Evolutionary conservation across 2,797 vertebrate genomes (phyloP).

Genomic region (Aeoliscus strigatus): DNA sequence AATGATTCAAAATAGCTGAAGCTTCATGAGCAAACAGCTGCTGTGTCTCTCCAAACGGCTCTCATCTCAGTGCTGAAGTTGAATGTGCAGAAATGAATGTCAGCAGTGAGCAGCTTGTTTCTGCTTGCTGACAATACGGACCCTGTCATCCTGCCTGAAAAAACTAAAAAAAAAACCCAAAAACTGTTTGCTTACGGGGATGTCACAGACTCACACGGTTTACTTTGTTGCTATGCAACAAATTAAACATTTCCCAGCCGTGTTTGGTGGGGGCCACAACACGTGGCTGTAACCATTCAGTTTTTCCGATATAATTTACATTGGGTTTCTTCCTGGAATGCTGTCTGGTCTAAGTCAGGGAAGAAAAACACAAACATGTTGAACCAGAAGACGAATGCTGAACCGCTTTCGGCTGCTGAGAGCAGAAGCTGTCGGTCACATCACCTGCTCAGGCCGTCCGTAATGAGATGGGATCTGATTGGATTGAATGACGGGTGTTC

Average conservation of each 20-base stretch:
- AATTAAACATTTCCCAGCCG: slow-evolving; percentile 48
- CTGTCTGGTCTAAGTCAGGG: slow-evolving; percentile 32
- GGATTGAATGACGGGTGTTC: slow-evolving; percentile 24
- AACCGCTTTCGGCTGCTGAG: slow-evolving; percentile 15
- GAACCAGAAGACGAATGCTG: slow-evolving; percentile 24
- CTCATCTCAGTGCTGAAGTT: slow-evolving; percentile 14
- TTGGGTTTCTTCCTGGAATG: slow-evolving; percentile 25
- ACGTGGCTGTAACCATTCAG: slow-evolving; percentile 32
- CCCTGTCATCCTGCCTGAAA: slow-evolving; percentile 7
- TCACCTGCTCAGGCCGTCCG: slow-evolving; percentile 7
- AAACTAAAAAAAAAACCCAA: no score
- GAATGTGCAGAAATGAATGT: slow-evolving; percentile 14
- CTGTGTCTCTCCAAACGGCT: slow-evolving; percentile 16
- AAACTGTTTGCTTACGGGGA: slow-evolving; percentile 13
- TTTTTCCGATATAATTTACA: slow-evolving; percentile 41
- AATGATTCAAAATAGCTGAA: slow-evolving; percentile 26
- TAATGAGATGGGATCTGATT: slow-evolving; percentile 19
- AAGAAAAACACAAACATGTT: slow-evolving; percentile 25
- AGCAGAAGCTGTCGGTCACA: slow-evolving; percentile 26
- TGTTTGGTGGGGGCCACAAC: slow-evolving; percentile 21
- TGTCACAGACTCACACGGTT: slow-evolving; percentile 24
- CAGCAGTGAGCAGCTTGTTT: slow-evolving; percentile 12
- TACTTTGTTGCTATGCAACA: slow-evolving; percentile 58
- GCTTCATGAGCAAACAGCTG: slow-evolving; percentile 25
- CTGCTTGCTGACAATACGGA: slow-evolving; percentile 9